Conservation (phyloP, 1,140 invertebrate species). For the Lordiphosa collinella region DNA sequence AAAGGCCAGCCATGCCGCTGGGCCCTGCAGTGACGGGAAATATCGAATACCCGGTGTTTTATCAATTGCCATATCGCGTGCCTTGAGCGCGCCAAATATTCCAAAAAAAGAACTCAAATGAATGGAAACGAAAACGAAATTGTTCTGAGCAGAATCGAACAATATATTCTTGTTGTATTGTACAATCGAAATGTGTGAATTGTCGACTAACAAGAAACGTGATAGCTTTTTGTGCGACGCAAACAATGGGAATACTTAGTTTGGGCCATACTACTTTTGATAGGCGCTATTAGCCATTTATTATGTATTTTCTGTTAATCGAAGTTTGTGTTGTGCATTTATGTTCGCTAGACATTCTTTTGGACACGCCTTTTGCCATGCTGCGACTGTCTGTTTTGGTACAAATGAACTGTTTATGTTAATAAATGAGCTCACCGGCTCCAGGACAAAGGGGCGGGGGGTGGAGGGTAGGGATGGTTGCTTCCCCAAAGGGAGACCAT, state of each 20-base stretch:
- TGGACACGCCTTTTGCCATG: conserved; percentile 14
- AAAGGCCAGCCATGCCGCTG: conserved; percentile 11
- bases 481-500: conserved; percentile 30
- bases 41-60: conserved; percentile 76
- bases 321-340: conserved; percentile 53
- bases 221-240: conserved; percentile 38
- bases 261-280: conserved; percentile 23
- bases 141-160: conserved; percentile 44
- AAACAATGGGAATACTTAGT: conserved; percentile 11
- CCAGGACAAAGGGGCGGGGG: neutral
- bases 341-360: conserved; percentile 24
- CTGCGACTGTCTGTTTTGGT: conserved; percentile 47
- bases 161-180: conserved; percentile 43
- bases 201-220: conserved; percentile 68
- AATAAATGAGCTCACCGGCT: conserved; percentile 67
- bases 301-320: conserved; percentile 35
- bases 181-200: conserved; percentile 52
- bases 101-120: conserved; percentile 24
- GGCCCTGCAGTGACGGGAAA: conserved; percentile 42
- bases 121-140: conserved; percentile 36
- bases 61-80: conserved; percentile 76
- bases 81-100: conserved; percentile 27
- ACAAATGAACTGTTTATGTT: conserved; percentile 75
- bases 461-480: neutral
- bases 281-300: conserved; percentile 36